Conservation (phyloP, 2,888 invertebrate genomes). For the Nymphalis urticae region DNA sequence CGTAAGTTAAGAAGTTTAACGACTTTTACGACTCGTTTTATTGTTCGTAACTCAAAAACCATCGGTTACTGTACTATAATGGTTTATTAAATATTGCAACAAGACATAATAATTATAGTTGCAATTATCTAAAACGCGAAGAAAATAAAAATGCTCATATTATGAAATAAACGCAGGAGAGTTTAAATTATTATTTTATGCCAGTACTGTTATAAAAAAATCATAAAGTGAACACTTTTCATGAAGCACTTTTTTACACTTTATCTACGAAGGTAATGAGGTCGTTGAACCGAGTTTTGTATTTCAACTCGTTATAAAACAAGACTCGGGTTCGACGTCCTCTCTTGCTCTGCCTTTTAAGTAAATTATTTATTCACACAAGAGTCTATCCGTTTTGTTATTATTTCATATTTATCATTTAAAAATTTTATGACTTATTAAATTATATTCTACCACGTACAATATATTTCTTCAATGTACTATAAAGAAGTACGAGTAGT, state of each 20-base stretch:
- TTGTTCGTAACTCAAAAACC: no score
- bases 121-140: no score
- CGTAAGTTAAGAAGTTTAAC: no score
- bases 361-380: conserved; percentile 13
- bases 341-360: conserved; percentile 15
- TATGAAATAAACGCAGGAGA: neutral
- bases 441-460: neutral
- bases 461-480: neutral
- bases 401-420: neutral
- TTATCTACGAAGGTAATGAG: conserved; percentile 34
- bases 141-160: neutral
- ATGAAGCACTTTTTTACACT: conserved; percentile 8
- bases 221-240: conserved; percentile 12
- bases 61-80: no score
- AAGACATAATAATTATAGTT: no score
- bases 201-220: neutral
- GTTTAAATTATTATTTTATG: neutral
- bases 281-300: conserved; percentile 35
- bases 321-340: conserved; percentile 27
- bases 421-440: neutral
- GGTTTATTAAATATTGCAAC: no score
- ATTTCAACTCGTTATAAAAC: conserved; percentile 37
- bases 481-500: no score
- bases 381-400: conserved; percentile 2
- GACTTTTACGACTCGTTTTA: no score